phyloP scores from a whole-genome alignment of 2,888 invertebrate species.

The Tetranychus truncatus region DNA sequence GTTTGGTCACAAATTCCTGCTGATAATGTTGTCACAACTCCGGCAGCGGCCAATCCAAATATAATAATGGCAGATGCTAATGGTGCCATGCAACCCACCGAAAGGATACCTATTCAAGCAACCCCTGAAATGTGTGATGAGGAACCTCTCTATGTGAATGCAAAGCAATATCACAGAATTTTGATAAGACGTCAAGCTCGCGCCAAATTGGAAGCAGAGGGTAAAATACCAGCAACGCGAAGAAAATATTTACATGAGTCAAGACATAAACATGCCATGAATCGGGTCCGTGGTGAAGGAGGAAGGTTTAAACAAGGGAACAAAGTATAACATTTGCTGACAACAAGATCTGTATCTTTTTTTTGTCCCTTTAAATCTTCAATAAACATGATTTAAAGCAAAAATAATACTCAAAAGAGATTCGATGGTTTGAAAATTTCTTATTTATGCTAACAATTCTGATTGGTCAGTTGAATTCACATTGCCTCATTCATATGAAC shows the following conservation, averaged over 20 bases:
- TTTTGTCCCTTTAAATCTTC: neutral
- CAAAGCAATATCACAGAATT: conserved; percentile 89
- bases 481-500: neutral
- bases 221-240: conserved; percentile 88
- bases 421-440: neutral
- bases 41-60: conserved; percentile 21
- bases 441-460: neutral
- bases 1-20: conserved; percentile 60
- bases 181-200: conserved; percentile 80
- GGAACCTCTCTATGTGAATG: conserved; percentile 92
- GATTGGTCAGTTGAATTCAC: neutral
- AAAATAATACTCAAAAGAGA: neutral
- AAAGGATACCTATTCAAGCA: conserved; percentile 42
- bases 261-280: conserved; percentile 89
- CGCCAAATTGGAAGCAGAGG: conserved; percentile 79
- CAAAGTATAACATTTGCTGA: neutral
- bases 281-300: conserved; percentile 84
- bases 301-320: conserved; percentile 49
- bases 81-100: conserved; percentile 31
- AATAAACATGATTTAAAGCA: no score
- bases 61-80: conserved; percentile 37
- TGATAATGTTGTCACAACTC: conserved; percentile 31
- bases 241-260: conserved; percentile 98
- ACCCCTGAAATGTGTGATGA: conserved; percentile 57
- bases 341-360: neutral